These are phyloP conservation scores for Spheniscus mendiculus DNA, from an alignment of 2,113 vertebrate genomes.

Conservation along the genomic window DNA sequence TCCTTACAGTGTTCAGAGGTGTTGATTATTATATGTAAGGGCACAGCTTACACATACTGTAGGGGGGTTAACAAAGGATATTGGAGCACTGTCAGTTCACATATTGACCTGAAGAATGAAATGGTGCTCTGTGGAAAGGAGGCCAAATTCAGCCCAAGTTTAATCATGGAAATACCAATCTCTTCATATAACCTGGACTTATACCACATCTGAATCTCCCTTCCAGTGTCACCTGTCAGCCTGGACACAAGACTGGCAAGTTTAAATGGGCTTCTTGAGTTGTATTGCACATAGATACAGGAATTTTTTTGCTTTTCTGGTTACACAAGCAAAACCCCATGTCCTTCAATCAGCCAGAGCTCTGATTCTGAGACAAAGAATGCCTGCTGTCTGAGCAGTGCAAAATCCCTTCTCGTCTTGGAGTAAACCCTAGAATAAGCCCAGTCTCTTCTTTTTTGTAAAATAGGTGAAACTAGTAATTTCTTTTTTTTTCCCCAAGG, in stretches of 20 bases:
- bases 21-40: neutral
- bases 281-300: neutral
- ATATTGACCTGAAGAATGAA: neutral
- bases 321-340: neutral
- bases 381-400: neutral
- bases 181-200: neutral
- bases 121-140: neutral
- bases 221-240: neutral
- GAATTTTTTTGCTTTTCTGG: neutral
- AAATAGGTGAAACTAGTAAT: neutral
- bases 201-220: neutral
- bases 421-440: neutral
- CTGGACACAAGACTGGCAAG: neutral
- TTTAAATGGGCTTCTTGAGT: neutral
- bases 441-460: neutral
- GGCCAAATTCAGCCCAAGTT: neutral
- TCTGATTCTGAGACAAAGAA: neutral
- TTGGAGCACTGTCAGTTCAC: neutral
- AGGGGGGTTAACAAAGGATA: neutral
- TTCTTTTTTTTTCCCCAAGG: too few species aligned
- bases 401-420: neutral
- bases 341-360: neutral
- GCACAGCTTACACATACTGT: accelerated
- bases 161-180: neutral
- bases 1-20: neutral